Base-by-base conservation (phyloP, 2,888 invertebrate species). In the Nemapogon koenigi region DNA sequence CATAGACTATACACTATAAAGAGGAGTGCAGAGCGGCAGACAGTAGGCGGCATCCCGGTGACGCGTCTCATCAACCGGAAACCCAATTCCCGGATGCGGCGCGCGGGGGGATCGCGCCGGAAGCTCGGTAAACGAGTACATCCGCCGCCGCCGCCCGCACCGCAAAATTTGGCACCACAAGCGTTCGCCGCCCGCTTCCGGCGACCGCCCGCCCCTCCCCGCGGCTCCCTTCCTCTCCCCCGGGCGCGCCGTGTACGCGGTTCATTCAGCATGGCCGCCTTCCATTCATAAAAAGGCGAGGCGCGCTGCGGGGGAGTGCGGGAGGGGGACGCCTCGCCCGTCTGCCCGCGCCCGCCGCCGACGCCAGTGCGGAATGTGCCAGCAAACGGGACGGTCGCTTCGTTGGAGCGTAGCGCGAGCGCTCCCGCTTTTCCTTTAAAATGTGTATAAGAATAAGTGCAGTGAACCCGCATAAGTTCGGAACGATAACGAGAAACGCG, bases 181-280 rank as follows among this genome's bases (percentile, higher is more conserved):
- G 68, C 68, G 65, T 69, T 72, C 71, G 64, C 69, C 67, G 71
- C 70, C 58, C 69, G 70, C 71, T 75, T 72, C 76, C 76, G 75
- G 70, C 70, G 71, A 63, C 67, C 66, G 58, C 63, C 70, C 70
- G 69, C 67, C 66, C 62, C 60, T 57, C 65, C 66, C 62, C 68
- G 58, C 57, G 51, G 65, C 60, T 57, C 68, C 63, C 57, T 64
- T 63, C 67, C 68, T 63, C 57, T 64, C 63, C 67, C 70, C 66
- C 72, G 76, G 75, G 63, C 71, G 76, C 76, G 75, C 75, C 61
- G 78, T 79, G 79, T 79, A 79, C 79, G 79, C 82, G 81, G 80
- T 83, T 84, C 84, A 84, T 84, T 84, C 84, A 84, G 83, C 76
- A 84, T 84, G 84, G 83, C 84, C 82, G 83, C 83, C 83, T 82